Percentiles rank a stretch among this genome's conserved stretches.
These are phyloP conservation scores for Verasper variegatus DNA, from an alignment of 2,113 vertebrate species.

Conservation along the genomic window DNA sequence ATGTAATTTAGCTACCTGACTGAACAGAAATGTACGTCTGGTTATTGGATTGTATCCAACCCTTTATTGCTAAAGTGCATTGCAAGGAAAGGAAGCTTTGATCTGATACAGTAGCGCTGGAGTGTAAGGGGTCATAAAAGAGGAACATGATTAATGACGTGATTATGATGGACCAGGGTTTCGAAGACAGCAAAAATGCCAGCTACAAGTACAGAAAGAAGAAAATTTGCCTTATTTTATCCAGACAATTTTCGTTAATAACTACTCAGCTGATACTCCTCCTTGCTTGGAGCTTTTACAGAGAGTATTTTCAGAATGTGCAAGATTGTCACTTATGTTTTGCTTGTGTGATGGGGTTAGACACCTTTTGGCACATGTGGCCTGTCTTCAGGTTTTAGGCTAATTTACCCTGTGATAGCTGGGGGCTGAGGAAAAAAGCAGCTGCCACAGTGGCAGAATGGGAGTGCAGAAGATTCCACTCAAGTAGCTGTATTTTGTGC, in stretches of 20 bases:
- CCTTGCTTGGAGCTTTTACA: neutral
- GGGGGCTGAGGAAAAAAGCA: slow-evolving; percentile 37
- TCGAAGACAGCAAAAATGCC: neutral
- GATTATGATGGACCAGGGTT: neutral
- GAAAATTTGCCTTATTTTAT: neutral
- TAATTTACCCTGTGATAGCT: slow-evolving; percentile 40
- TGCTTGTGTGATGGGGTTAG: neutral
- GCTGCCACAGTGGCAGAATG: slow-evolving; percentile 49
- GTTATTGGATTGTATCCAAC: neutral
- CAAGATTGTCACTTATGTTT: neutral
- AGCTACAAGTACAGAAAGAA: neutral
- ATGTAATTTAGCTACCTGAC: neutral
- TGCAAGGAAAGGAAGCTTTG: neutral
- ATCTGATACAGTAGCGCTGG: neutral
- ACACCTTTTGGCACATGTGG: slow-evolving; percentile 30
- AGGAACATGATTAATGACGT: slow-evolving; percentile 2
- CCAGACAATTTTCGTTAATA: neutral
- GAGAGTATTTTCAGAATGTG: neutral
- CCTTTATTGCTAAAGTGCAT: neutral
- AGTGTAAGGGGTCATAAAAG: neutral
- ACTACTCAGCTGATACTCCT: neutral
- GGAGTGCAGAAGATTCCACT: slow-evolving; percentile 54
- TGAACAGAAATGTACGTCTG: neutral
- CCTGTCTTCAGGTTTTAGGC: slow-evolving; percentile 34
- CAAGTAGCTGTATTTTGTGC: slow-evolving; percentile 43